Evolutionary conservation across 1,140 invertebrate species (phyloP).

Genomic region (Riptortus pedestris): DNA sequence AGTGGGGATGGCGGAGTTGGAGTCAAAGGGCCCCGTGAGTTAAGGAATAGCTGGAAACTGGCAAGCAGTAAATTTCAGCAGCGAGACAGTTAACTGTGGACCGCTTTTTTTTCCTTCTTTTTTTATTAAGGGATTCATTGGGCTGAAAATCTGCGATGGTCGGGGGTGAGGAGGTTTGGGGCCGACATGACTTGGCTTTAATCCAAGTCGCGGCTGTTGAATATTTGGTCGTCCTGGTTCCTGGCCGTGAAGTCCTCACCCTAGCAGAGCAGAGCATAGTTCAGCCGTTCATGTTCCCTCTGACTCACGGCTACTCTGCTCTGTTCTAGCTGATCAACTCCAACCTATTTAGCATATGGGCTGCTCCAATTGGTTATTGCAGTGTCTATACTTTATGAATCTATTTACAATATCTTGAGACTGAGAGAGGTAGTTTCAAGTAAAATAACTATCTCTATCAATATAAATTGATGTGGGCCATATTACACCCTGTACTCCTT

Average conservation of each 20-base stretch:
- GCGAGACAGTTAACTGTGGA: constrained; percentile 14
- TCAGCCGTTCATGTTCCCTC: too few relatives aligned
- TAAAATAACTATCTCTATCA: too few relatives aligned
- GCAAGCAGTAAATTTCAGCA: constrained; percentile 16
- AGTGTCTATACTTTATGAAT: too few relatives aligned
- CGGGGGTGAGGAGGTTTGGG: not conserved
- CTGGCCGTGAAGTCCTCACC: not conserved
- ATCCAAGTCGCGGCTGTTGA: constrained; percentile 1
- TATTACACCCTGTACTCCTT: too few relatives aligned
- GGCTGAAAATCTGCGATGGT: constrained; percentile 17
- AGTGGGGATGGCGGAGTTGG: not conserved
- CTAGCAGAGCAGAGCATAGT: too few relatives aligned
- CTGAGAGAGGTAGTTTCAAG: too few relatives aligned
- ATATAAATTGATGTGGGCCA: too few relatives aligned
- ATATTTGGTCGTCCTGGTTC: constrained; percentile 13
- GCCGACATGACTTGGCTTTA: not conserved
- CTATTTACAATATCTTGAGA: too few relatives aligned
- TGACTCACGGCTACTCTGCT: too few relatives aligned
- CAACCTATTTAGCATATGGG: too few relatives aligned
- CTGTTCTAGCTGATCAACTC: too few relatives aligned
- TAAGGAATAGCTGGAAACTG: constrained; percentile 11
- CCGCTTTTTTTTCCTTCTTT: constrained; percentile 6
- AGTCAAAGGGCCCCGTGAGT: not conserved
- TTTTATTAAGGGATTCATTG: constrained; percentile 22
- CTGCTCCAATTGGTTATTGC: too few relatives aligned